Base-by-base conservation (phyloP, 2,888 invertebrate genomes). In the Tetanocera ferruginea region DNA sequence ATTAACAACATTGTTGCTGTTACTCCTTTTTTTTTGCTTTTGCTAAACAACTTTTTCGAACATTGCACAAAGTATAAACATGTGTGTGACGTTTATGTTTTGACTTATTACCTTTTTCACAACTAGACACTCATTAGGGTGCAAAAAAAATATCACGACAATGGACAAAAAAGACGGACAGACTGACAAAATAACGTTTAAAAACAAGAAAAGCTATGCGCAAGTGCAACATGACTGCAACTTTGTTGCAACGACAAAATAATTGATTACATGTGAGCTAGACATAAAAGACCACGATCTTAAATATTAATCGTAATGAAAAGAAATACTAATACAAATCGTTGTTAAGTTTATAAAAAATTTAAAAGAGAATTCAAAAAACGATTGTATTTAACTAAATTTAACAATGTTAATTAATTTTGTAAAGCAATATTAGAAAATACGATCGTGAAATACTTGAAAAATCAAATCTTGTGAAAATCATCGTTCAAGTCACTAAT, bases 1-100 rank as follows among this genome's bases (percentile, higher is more conserved):
- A 71, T 71, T 28, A 19, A 34, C 69, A 69, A 51, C 71, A 71
- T 71, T 31, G 71, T 55, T 28, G 17, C 51, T 52, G 14, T n/a
- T 70, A 17, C 25, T 67, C 23, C 9, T 28, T 0, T 28, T 31
- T 66, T 28, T 14, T n/a, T 2, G 3, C 4, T n/a, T n/a, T 37
- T 37, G 19, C n/a, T 6, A 14, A 8, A 25, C n/a, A 6, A 23
- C 5, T 57, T 57, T 8, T 57, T 1, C 0, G 5, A 57, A 57
- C 57, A 57, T 34, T 17, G 17, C 66, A 31, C 5, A 17, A n/a
- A 5, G 8, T n/a, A 66, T 66, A n/a, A 19, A n/a, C 31, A 19
- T 66, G n/a, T 66, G 19, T 37, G 19, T 60, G 57, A 25, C 57
- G 23, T 60, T 23, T 60, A n/a, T 9, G 57, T 25, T 19, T 19